These are phyloP conservation scores for Hiodon alosoides DNA, from an alignment of 2,113 vertebrate species.

Conservation along the genomic window DNA sequence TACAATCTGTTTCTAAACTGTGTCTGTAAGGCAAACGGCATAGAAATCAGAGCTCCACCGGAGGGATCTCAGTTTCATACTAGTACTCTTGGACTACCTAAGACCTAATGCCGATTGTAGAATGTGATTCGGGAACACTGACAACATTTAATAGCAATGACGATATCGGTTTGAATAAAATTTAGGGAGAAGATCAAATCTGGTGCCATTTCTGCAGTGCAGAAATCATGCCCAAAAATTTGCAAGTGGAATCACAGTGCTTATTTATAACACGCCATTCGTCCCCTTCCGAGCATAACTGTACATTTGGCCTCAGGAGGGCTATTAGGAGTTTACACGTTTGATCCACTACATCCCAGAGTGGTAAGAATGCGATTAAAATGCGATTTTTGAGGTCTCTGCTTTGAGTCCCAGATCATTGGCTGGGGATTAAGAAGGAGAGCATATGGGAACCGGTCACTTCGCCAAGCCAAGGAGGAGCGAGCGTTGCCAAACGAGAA, in stretches of 20 bases:
- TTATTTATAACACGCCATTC: not conserved
- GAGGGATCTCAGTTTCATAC: no score
- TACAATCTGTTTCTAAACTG: no score
- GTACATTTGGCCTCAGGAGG: not conserved
- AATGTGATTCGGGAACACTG: no score
- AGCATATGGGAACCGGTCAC: not conserved
- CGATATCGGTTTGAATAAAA: not conserved
- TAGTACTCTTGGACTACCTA: no score
- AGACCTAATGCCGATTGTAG: no score
- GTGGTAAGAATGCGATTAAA: slow-evolving; percentile 1
- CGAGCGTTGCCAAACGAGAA: not conserved
- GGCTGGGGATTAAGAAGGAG: not conserved
- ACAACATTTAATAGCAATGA: no score
- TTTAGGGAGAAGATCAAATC: not conserved
- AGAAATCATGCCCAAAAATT: not conserved
- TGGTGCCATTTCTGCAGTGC: not conserved
- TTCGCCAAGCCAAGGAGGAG: not conserved
- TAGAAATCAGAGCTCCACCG: no score
- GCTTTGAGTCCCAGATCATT: not conserved
- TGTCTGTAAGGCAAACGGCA: no score
- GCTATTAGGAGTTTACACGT: not conserved
- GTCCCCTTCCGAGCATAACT: not conserved
- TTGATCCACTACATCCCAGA: not conserved
- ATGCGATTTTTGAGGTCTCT: not conserved
- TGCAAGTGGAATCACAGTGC: not conserved